Conservation (phyloP, 2,113 vertebrate genomes). For the Rattus rattus region DNA sequence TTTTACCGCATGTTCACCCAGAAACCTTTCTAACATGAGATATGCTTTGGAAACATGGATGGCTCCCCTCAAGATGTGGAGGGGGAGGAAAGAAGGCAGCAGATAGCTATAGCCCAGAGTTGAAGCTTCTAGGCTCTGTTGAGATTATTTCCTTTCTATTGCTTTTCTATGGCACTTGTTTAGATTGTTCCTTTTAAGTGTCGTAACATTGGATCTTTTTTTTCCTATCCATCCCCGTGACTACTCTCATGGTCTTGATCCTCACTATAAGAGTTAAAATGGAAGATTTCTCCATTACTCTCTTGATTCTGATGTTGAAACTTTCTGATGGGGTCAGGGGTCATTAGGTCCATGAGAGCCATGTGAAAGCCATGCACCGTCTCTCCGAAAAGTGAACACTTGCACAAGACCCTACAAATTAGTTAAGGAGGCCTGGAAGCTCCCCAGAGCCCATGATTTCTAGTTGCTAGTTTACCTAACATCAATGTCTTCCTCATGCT, state of each 20-base stretch:
- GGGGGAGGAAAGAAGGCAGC: not conserved
- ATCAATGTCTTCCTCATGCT: not conserved
- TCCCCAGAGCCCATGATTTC: not conserved
- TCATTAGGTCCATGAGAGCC: not conserved
- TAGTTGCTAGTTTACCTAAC: not conserved
- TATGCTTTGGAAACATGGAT: not conserved
- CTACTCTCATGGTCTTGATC: not conserved
- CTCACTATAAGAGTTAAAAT: conserved; percentile 33
- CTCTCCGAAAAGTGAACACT: conserved; percentile 26
- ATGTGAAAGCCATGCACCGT: not conserved
- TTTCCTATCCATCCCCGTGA: not conserved
- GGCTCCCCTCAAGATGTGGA: not conserved
- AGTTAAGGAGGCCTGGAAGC: not conserved
- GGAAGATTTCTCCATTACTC: not conserved
- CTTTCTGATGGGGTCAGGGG: not conserved
- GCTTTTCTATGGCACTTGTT: not conserved
- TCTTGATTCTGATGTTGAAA: not conserved
- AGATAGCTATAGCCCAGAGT: not conserved
- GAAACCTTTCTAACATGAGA: not conserved
- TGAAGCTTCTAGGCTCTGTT: not conserved
- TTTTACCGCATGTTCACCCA: not conserved
- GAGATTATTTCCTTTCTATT: not conserved
- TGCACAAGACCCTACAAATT: not conserved
- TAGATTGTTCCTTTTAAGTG: not conserved
- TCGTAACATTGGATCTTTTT: not conserved